Evolutionary conservation across 2,113 vertebrate species (phyloP), one percentile per base, ranked within the genome.

Genomic region (Gasterosteus nipponicus): DNA sequence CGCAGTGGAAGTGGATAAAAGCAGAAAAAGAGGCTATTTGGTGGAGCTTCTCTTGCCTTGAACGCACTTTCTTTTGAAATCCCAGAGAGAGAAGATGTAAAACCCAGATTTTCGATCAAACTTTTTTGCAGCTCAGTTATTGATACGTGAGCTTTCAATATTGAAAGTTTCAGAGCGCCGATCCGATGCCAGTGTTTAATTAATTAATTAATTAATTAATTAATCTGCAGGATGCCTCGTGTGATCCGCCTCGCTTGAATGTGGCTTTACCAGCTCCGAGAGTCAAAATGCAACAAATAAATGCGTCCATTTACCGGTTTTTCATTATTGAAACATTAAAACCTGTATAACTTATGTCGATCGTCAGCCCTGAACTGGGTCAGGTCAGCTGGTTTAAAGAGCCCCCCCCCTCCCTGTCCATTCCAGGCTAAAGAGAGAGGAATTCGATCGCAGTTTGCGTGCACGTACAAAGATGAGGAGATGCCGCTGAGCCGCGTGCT

Each of bases 381-480:
- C 33, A 49, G 56, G 57, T 81, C 72, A 38, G 15, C 19, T 59
- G 33, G 19, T 61, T 57, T 56, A 14, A 76, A 29, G 19, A 1
- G 1, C 2, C 12, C 1, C 39, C n/a, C 22, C 22, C 58, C 56
- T 49, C 22, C 5, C n/a, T 56, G 31, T 83, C 75, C 59, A 66
- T 71, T 91, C 19, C 88, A 99, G 97, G 76, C 93, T 69, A 93
- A 82, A 51, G 92, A 94, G 46, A 85, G 83, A 75, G 92, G 89
- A 78, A 91, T 98, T 78, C 95, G 94, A 69, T 98, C 97, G n/a
- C 98, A 99, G 86, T 99, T 99, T 91, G 95, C 96, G 49, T 99
- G 96, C 89, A 99, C 97, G 0, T 99, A 99, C 71, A 93, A 91
- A 82, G 96, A 95, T 0, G 89, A 92, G 2, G 91, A 95, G 1